Base-by-base conservation (phyloP, 2,797 vertebrate genomes). In the Eremophila alpestris region DNA sequence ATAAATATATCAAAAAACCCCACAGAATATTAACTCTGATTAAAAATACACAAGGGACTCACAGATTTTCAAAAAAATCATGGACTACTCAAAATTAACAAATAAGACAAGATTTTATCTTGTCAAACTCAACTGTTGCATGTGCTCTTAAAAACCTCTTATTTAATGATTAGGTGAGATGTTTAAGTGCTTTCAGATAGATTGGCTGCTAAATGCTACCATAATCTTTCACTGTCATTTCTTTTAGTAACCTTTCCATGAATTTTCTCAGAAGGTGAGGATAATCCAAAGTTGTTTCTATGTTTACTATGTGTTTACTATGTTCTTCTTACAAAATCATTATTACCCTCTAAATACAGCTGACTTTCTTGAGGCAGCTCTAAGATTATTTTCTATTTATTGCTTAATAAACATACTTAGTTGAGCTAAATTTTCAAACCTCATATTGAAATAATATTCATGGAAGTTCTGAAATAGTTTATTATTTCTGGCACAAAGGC, bases 41-140 rank as follows among this genome's bases (percentile, higher is more conserved):
- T 22, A 58, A 71, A 85, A 67, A 60, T 11, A 7, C 1, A 19
- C 40, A 13, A 19, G 17, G 69, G 8, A 59, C 3, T 5, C 11
- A 63, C 4, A 1, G 3, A 30, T 55, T 76, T 40, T 10, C 3
- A 24, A 34, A 49, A n/a, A 46, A 16, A 19, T 0, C 9, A 34
- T 5, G 3, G 17, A 46, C 3, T n/a, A 58, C 9, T 62, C 16
- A 77, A 54, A 83, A 58, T 36, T 5, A 0, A n/a, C 9, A 11
- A 2, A 4, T 22, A 56, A 11, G 12, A 73, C 4, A 41, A 60
- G 18, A 49, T 62, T 65, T 88, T 92, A 54, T 55, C 7, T 12
- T 67, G 5, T 16, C 27, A n/a, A 71, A 80, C 5, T 36, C 34
- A 30, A 27, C 5, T 0, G 36, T 6, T 45, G 2, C 13, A 63